Evolutionary conservation across 2,888 invertebrate species (phyloP).

Genomic region (Noctua pronuba): DNA sequence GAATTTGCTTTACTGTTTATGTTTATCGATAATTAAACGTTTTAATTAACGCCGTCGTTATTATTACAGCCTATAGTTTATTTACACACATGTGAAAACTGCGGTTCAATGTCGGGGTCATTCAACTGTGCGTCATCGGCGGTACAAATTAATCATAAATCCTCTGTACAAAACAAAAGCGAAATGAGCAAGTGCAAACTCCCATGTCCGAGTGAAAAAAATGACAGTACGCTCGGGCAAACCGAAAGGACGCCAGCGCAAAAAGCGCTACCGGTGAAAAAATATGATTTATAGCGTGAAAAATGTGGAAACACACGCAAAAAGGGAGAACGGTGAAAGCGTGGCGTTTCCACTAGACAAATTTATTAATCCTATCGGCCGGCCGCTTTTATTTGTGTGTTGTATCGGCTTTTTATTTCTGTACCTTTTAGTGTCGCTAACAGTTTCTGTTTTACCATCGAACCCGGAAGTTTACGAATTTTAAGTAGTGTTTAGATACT

Average conservation of each 20-base stretch:
- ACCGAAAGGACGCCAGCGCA: conserved; percentile 88
- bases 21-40: conserved; percentile 66
- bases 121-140: conserved; percentile 75
- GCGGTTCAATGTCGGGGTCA: conserved; percentile 69
- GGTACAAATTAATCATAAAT: conserved; percentile 85
- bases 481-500: neutral
- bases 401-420: conserved; percentile 72
- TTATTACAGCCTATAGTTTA: conserved; percentile 50
- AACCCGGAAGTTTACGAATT: neutral
- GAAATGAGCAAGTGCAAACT: conserved; percentile 85
- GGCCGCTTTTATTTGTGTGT: conserved; percentile 78
- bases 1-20: conserved; percentile 70
- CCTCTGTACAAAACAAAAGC: conserved; percentile 85
- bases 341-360: conserved; percentile 87
- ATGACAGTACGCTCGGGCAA: conserved; percentile 88
- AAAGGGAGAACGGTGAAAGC: conserved; percentile 88
- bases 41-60: conserved; percentile 59
- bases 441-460: conserved; percentile 51
- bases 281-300: conserved; percentile 90
- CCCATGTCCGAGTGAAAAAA: conserved; percentile 88
- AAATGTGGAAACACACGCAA: conserved; percentile 90
- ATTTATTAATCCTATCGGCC: conserved; percentile 89
- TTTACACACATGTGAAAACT: conserved; percentile 37
- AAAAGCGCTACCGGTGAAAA: conserved; percentile 90
- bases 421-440: conserved; percentile 53